Percentiles rank a stretch among this genome's conserved stretches.
phyloP scores from a whole-genome alignment of 1,140 invertebrate species.

The Macrocentrus cingulum region DNA sequence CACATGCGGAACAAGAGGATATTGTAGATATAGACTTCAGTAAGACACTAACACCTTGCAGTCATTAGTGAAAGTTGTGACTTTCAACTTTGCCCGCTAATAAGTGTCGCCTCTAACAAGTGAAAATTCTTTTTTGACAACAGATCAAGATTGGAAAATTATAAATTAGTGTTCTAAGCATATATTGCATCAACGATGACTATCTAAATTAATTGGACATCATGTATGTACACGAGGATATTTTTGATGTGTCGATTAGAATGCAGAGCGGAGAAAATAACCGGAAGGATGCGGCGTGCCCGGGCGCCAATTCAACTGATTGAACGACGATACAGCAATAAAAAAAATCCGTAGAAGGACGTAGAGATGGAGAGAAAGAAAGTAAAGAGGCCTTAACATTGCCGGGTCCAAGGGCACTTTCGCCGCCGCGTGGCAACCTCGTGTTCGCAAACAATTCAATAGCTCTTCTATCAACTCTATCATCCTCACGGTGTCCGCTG shows the following conservation, averaged over 20 bases:
- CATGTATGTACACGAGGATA: too few species aligned
- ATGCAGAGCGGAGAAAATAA: too few species aligned
- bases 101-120: slow-evolving; percentile 10
- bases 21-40: neutral
- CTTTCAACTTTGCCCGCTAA: slow-evolving; percentile 48
- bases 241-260: too few species aligned
- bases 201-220: too few species aligned
- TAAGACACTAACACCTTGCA: slow-evolving; percentile 31
- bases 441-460: neutral
- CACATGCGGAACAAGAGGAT: slow-evolving; percentile 27
- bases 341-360: neutral
- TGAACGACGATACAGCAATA: neutral
- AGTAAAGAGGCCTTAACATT: slow-evolving; percentile 25
- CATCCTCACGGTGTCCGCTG: neutral
- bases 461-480: neutral
- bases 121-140: slow-evolving; percentile 3
- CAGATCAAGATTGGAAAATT: too few species aligned
- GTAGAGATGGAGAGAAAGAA: slow-evolving; percentile 13
- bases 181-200: too few species aligned
- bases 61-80: slow-evolving; percentile 57
- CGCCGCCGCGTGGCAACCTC: slow-evolving; percentile 3
- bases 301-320: neutral
- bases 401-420: slow-evolving; percentile 25
- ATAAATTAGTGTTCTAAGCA: too few species aligned
- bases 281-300: too few species aligned